A percentile compares a stretch with the other conserved stretches of the same genome.
Evolutionary conservation across 2,113 vertebrate species (phyloP).

Genomic region (Tragelaphus scriptus): DNA sequence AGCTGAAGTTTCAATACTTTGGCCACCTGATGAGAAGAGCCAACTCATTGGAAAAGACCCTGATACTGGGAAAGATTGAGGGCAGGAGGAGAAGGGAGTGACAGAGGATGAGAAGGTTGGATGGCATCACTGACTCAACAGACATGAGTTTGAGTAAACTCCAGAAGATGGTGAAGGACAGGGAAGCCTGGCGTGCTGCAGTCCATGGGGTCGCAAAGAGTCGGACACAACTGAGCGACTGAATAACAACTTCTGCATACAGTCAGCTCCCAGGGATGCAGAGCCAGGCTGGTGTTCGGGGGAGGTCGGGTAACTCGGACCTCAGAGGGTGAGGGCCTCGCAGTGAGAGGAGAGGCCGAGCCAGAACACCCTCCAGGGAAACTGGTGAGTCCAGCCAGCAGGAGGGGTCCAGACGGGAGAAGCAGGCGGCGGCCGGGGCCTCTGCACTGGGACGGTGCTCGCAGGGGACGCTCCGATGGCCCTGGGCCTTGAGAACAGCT

Average conservation of each 20-base stretch:
- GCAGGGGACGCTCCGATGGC: rapidly evolving
- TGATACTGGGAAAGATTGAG: not conserved
- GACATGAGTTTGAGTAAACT: not conserved
- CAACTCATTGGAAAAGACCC: not conserved
- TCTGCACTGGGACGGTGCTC: not conserved
- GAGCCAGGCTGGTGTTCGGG: conserved; percentile 29
- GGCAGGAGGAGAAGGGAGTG: not conserved
- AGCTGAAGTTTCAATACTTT: not conserved
- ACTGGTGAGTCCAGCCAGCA: not conserved
- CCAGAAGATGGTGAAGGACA: not conserved
- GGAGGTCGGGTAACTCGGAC: conserved; percentile 31
- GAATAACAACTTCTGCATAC: not conserved
- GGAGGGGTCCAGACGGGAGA: not conserved
- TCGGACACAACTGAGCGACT: not conserved
- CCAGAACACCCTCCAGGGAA: not conserved
- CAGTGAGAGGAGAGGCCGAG: not conserved
- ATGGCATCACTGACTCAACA: not conserved
- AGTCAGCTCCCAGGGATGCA: not conserved
- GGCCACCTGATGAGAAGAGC: not conserved
- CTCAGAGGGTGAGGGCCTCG: conserved; percentile 27
- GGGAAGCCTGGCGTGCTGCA: not conserved
- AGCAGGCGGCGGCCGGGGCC: rapidly evolving
- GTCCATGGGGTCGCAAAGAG: not conserved
- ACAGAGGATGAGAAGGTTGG: not conserved
- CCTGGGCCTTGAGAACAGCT: not conserved